Conservation (phyloP, 2,888 invertebrate genomes). For the Brenthis hecate region DNA sequence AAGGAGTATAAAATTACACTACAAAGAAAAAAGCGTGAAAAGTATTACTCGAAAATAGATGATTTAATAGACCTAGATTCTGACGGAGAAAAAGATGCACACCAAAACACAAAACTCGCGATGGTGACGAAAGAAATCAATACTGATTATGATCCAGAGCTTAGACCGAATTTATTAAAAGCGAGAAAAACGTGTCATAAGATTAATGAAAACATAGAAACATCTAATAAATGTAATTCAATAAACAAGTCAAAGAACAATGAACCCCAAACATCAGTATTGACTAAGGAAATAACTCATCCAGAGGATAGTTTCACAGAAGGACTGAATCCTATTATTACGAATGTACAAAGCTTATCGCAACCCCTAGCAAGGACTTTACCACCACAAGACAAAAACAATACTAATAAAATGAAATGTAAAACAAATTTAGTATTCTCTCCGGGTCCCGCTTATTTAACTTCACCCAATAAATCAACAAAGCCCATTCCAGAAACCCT, state of each 20-base stretch:
- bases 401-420: conserved; percentile 1
- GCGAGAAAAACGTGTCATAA: conserved; percentile 1
- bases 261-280: background rate
- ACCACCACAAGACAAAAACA: background rate
- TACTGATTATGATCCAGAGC: conserved; percentile 29
- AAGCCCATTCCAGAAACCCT: background rate
- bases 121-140: conserved; percentile 14
- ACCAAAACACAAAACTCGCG: background rate
- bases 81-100: too few relatives aligned
- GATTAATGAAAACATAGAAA: too few relatives aligned
- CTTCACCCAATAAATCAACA: background rate
- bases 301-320: background rate
- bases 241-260: background rate
- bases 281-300: background rate
- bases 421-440: conserved; percentile 2
- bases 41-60: background rate
- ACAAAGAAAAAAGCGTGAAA: background rate
- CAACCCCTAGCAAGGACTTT: background rate
- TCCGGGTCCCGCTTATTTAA: background rate
- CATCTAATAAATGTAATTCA: too few relatives aligned
- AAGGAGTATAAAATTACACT: background rate
- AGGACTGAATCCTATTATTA: conserved; percentile 11
- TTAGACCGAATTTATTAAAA: conserved; percentile 21
- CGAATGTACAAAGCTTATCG: conserved; percentile 12
- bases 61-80: background rate